A percentile compares a stretch with the other conserved stretches of the same genome.
Evolutionary conservation across 2,797 vertebrate genomes (phyloP).

Genomic region (Thalassophryne amazonica): DNA sequence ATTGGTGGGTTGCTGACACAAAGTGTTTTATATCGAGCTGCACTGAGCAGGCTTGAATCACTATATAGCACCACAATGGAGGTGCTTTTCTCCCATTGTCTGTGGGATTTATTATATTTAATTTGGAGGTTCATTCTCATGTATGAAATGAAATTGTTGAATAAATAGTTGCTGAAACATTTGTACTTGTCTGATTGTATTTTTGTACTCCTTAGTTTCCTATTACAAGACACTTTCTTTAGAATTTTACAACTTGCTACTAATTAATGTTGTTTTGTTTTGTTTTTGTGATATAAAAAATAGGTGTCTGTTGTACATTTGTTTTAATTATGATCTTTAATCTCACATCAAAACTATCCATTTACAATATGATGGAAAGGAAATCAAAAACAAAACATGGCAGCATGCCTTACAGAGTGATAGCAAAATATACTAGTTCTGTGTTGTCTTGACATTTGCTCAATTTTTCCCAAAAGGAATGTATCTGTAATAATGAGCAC

Average conservation of each 20-base stretch:
- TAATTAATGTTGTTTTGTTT: constrained; percentile 2
- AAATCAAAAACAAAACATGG: too few relatives aligned
- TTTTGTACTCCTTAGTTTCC: constrained; percentile 7
- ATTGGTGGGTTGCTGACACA: constrained; percentile 37
- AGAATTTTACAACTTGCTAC: constrained; percentile 5
- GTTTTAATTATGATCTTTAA: too few relatives aligned
- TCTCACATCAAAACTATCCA: too few relatives aligned
- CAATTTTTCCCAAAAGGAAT: too few relatives aligned
- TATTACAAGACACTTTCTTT: constrained; percentile 4
- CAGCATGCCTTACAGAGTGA: too few relatives aligned
- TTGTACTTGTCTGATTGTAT: constrained; percentile 38
- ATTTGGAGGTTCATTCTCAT: constrained; percentile 72
- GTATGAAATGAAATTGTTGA: constrained; percentile 75
- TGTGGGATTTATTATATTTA: constrained; percentile 63
- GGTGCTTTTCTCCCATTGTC: constrained; percentile 54
- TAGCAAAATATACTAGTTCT: too few relatives aligned
- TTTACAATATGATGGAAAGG: too few relatives aligned
- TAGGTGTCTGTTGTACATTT: too few relatives aligned
- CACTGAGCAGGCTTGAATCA: constrained; percentile 49
- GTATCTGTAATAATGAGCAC: too few relatives aligned
- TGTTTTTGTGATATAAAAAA: too few relatives aligned
- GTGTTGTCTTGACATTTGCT: too few relatives aligned
- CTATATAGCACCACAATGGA: constrained; percentile 43
- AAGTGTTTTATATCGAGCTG: constrained; percentile 54
- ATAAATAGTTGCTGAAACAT: constrained; percentile 75